Percentiles rank a stretch among this genome's conserved stretches.
Conservation (phyloP, 1,140 invertebrate genomes). For the Vanessa atalanta region DNA sequence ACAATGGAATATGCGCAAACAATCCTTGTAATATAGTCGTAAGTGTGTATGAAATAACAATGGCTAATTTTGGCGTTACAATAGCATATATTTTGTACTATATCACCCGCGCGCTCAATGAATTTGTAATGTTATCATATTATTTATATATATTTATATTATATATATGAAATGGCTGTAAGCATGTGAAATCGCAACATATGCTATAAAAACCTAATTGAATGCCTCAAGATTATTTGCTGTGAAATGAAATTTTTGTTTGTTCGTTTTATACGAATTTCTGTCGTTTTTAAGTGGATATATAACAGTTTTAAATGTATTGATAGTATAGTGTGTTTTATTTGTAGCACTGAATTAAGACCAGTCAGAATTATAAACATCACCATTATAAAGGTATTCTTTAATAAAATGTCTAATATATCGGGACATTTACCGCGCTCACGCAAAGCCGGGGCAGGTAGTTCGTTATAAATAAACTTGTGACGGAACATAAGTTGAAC, state of each 20-base stretch:
- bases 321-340: no score
- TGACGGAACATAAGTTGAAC: conserved; percentile 70
- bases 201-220: conserved; percentile 13
- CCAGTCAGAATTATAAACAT: no score
- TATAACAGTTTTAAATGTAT: no score
- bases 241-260: no score
- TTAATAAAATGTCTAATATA: no score
- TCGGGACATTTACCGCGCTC: no score
- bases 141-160: background rate
- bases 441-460: background rate
- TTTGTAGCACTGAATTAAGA: no score
- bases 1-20: conserved; percentile 10
- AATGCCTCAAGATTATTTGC: conserved; percentile 52
- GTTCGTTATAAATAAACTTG: conserved; percentile 61
- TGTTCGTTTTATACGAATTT: no score
- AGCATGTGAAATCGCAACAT: background rate
- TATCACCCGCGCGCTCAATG: conserved; percentile 21
- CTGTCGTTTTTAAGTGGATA: no score
- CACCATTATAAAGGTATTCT: no score
- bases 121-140: conserved; percentile 10
- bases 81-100: conserved; percentile 19
- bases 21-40: conserved; percentile 21
- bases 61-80: conserved; percentile 29
- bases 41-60: conserved; percentile 28
- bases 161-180: background rate